Percentiles rank a stretch among this genome's conserved stretches.
These are phyloP conservation scores for Halichoerus grypus DNA, from an alignment of 2,113 vertebrate genomes.

Conservation along the genomic window DNA sequence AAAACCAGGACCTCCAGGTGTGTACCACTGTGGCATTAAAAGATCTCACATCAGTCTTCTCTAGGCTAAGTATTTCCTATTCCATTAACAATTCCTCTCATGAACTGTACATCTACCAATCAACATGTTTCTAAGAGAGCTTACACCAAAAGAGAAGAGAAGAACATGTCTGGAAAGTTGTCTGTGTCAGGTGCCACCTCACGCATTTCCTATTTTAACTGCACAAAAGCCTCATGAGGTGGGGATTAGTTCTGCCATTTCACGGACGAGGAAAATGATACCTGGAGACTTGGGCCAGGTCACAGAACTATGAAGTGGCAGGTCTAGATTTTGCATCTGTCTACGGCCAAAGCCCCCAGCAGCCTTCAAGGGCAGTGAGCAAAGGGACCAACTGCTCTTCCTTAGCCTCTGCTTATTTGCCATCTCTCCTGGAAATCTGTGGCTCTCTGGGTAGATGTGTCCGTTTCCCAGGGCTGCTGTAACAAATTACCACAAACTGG, in stretches of 20 bases:
- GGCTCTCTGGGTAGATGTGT: background rate
- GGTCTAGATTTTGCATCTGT: background rate
- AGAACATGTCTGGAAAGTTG: background rate
- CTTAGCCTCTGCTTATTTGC: background rate
- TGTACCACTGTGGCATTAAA: background rate
- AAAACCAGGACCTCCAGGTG: background rate
- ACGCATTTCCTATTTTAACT: slow-evolving; percentile 22
- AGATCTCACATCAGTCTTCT: background rate
- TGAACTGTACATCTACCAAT: background rate
- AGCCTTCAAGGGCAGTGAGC: background rate
- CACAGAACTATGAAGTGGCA: background rate
- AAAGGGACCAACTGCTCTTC: background rate
- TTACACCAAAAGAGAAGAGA: background rate
- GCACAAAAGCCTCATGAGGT: background rate
- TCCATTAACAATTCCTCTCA: background rate
- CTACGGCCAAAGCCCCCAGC: background rate
- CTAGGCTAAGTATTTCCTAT: background rate
- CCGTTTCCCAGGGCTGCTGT: background rate
- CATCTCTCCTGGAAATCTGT: background rate
- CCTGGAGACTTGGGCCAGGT: background rate
- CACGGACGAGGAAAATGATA: background rate
- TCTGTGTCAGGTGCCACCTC: background rate
- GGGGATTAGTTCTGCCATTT: background rate
- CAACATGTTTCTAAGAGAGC: background rate
- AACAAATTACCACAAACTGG: background rate